Evolutionary conservation across 2,797 vertebrate species (phyloP).

Genomic region (Synaphobranchus kaupii): DNA sequence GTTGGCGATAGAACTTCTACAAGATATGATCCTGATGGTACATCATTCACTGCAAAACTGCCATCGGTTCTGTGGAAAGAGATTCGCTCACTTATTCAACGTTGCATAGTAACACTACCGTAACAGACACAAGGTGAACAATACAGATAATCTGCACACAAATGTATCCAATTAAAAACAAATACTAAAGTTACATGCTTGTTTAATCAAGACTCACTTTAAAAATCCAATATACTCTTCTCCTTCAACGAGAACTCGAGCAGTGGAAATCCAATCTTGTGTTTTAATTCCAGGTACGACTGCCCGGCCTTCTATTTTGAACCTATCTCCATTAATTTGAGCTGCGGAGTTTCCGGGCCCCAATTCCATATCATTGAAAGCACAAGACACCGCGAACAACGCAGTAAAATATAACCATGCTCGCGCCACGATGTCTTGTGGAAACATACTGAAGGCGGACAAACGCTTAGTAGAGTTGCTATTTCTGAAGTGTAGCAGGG

Average conservation of each 20-base stretch:
- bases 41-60: conserved; percentile 95
- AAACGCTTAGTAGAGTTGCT: not conserved
- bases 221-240: conserved; percentile 90
- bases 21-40: conserved; percentile 95
- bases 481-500: not conserved
- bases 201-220: conserved; percentile 71
- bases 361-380: conserved; percentile 69
- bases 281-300: conserved; percentile 87
- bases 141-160: not conserved
- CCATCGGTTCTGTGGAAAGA: conserved; percentile 85
- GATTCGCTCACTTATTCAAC: not conserved
- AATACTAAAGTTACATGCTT: not conserved
- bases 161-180: not conserved
- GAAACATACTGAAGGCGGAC: conserved; percentile 14
- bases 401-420: conserved; percentile 54
- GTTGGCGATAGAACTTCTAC: conserved; percentile 90
- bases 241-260: conserved; percentile 87
- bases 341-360: conserved; percentile 63
- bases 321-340: conserved; percentile 77
- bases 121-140: not conserved
- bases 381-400: conserved; percentile 50
- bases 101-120: not conserved
- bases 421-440: conserved; percentile 31
- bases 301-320: conserved; percentile 91
- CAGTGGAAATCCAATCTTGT: conserved; percentile 91